These are phyloP conservation scores for Cetonia aurata DNA, from an alignment of 2,888 invertebrate genomes.

Conservation along the genomic window DNA sequence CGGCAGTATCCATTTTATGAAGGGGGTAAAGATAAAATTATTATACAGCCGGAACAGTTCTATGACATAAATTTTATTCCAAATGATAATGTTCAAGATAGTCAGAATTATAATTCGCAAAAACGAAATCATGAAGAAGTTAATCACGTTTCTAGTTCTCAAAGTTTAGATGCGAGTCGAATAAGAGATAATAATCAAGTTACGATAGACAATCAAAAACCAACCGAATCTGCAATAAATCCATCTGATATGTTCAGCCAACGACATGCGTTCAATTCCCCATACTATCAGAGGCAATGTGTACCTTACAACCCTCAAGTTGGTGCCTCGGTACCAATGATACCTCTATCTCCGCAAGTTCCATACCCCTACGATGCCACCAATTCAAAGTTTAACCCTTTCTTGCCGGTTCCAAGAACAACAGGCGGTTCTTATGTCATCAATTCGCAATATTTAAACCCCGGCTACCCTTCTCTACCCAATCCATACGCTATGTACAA, in stretches of 20 bases:
- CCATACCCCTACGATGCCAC: slow-evolving; percentile 46
- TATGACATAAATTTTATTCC: no score
- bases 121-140: no score
- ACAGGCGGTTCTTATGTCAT: slow-evolving; percentile 48
- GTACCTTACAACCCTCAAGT: slow-evolving; percentile 53
- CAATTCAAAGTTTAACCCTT: slow-evolving; percentile 46
- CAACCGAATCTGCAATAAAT: neutral
- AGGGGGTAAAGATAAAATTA: no score
- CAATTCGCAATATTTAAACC: slow-evolving; percentile 47
- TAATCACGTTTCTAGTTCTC: no score
- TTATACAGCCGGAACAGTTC: no score
- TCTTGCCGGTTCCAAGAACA: slow-evolving; percentile 48
- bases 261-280: neutral
- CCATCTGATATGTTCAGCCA: neutral
- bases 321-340: slow-evolving; percentile 54
- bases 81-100: no score
- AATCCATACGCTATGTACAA: slow-evolving; percentile 10
- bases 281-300: slow-evolving; percentile 41
- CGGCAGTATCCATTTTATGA: no score
- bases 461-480: slow-evolving; percentile 38
- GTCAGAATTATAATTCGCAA: no score
- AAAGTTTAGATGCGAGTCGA: neutral
- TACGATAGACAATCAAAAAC: neutral
- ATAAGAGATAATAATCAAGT: neutral
- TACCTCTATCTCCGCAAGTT: slow-evolving; percentile 51